Percentiles rank a stretch among this genome's conserved stretches.
phyloP scores from a whole-genome alignment of 2,888 invertebrate species.

The Oligia fasciuncula region DNA sequence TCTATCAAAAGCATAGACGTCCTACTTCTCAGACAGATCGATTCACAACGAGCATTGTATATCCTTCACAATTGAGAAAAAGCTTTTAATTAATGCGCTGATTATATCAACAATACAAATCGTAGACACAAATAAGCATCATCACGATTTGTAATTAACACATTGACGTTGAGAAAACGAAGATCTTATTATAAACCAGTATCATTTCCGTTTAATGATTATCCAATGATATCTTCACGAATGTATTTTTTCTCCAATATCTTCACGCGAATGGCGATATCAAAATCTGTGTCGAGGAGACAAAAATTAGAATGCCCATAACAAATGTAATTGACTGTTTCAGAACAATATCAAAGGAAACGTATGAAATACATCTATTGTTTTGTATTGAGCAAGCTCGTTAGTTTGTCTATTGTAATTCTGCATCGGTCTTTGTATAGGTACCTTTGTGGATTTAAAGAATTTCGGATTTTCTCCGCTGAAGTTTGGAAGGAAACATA shows the following conservation, averaged over 20 bases:
- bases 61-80: not conserved
- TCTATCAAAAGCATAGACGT: not conserved
- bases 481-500: not conserved
- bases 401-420: constrained; percentile 36
- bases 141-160: not conserved
- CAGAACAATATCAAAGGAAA: constrained; percentile 49
- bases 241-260: constrained; percentile 3
- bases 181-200: constrained; percentile 5
- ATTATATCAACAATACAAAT: constrained; percentile 8
- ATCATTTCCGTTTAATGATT: constrained; percentile 14
- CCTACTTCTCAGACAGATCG: not conserved
- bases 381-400: constrained; percentile 50
- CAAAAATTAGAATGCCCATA: constrained; percentile 40
- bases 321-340: constrained; percentile 22
- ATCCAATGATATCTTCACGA: not conserved
- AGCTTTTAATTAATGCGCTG: no score
- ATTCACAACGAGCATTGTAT: not conserved
- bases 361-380: constrained; percentile 41
- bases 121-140: not conserved
- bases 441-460: not conserved
- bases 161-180: not conserved
- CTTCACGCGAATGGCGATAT: constrained; percentile 15
- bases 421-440: constrained; percentile 15
- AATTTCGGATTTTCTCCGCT: not conserved
- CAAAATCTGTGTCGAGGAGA: constrained; percentile 51